These are phyloP conservation scores for Podarcis cretensis DNA, from an alignment of 2,113 vertebrate species.

Conservation along the genomic window DNA sequence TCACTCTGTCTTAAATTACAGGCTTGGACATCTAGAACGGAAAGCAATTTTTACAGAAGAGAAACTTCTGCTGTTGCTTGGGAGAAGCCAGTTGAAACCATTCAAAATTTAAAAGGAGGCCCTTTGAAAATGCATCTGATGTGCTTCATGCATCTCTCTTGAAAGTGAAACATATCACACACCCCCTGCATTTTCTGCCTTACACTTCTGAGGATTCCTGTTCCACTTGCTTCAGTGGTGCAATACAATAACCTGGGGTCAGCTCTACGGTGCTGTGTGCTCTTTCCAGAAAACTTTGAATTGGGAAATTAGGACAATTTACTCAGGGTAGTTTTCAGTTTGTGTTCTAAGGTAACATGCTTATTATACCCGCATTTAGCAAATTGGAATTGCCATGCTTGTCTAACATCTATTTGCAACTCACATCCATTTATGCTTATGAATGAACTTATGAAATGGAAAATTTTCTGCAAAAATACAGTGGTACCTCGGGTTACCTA, in stretches of 20 bases:
- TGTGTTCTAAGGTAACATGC: too few relatives aligned
- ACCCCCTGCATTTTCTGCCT: not conserved
- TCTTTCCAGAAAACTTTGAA: too few relatives aligned
- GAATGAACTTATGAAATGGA: too few relatives aligned
- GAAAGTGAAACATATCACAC: not conserved
- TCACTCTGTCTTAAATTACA: not conserved
- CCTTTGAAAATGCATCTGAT: not conserved
- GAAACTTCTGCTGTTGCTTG: not conserved
- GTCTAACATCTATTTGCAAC: too few relatives aligned
- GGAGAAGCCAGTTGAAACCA: not conserved
- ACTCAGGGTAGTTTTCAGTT: too few relatives aligned
- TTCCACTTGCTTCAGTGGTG: not conserved
- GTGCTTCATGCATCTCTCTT: not conserved
- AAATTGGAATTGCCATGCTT: too few relatives aligned
- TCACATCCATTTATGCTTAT: too few relatives aligned
- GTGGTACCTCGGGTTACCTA: too few relatives aligned
- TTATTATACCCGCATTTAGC: too few relatives aligned
- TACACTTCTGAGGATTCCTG: not conserved
- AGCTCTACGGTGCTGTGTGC: not conserved
- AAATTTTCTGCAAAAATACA: too few relatives aligned
- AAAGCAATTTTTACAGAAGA: not conserved
- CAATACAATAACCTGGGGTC: not conserved
- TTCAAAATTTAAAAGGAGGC: not conserved
- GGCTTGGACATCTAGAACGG: not conserved
- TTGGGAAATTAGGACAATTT: too few relatives aligned